Base-by-base conservation (phyloP, 2,888 invertebrate species). In the Drosophila quinaria region DNA sequence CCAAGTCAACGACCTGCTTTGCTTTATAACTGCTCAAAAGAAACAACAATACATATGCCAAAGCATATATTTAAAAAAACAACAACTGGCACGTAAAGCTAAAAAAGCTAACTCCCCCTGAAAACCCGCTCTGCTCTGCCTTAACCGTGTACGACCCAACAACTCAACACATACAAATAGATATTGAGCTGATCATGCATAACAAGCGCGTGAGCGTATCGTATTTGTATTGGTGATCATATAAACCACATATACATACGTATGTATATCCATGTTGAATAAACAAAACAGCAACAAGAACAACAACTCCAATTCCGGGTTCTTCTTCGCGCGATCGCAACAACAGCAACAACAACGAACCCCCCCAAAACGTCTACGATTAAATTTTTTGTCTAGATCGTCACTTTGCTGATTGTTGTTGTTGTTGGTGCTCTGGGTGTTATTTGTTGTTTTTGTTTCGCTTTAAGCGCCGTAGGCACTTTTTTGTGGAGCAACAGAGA, bases 1-100 rank as follows among this genome's bases (percentile, higher is more conserved):
- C 79, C 74, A 83, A 81, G 91, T 91, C 90, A 90, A 90, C 84
- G 91, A 90, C 88, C 90, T 88, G 84, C 86, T 87, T 87, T 87
- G 85, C 87, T 87, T 88, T 89, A 80, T 86, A 87, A 89, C 87
- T 81, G 85, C 84, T 78, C 74, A 74, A 70, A 59, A 64, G 56
- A 58, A 67, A 42, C 51, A 63, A 42, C 37, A 54, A 55, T 44
- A 46, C 58, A 66, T 65, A 62, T 61, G 50, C 62, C 68, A 52
- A 61, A 75, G 63, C 65, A 74, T 74, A 80, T 82, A 80, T 80
- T 71, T 70, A 80, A 79, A 51, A 37, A 46, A 63, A 73, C 60
- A 70, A 74, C 61, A 81, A 70, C 49, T 61, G 67, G 71, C 68
- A 77, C 64, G 77, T 78, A 69, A 39, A 74, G 62, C 62, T 54